phyloP scores from a whole-genome alignment of 2,797 vertebrate species.

The Bufotes viridis region DNA sequence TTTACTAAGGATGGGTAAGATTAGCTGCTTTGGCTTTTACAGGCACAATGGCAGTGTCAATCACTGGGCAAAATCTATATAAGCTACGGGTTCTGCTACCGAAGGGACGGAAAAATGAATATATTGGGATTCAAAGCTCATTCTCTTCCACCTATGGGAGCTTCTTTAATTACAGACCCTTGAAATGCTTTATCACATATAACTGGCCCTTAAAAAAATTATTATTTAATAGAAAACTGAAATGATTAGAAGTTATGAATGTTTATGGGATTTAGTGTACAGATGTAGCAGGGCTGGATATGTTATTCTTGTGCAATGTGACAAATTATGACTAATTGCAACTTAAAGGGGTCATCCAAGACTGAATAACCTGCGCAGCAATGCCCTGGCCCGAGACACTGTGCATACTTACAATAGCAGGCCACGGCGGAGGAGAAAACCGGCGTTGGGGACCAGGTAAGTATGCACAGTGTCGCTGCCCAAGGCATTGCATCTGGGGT shows the following conservation, averaged over 20 bases:
- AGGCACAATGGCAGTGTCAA: conserved; percentile 53
- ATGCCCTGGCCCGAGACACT: too few species aligned
- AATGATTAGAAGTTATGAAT: neutral
- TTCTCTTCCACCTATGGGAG: neutral
- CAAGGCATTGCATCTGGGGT: too few species aligned
- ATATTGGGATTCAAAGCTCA: conserved; percentile 50
- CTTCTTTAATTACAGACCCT: neutral
- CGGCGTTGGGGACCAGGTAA: too few species aligned
- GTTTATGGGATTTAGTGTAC: neutral
- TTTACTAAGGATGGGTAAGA: conserved; percentile 38
- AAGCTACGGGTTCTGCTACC: conserved; percentile 1
- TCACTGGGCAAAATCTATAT: conserved; percentile 39
- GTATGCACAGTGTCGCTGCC: too few species aligned
- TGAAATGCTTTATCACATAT: neutral
- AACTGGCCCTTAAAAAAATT: neutral
- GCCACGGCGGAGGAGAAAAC: too few species aligned
- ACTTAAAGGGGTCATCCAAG: too few species aligned
- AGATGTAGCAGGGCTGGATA: neutral
- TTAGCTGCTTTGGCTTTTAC: conserved; percentile 26
- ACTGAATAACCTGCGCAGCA: too few species aligned
- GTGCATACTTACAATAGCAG: too few species aligned
- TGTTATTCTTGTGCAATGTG: neutral
- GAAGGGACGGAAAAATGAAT: conserved; percentile 36
- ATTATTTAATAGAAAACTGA: neutral
- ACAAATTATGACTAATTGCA: too few species aligned